Evolutionary conservation across 2,797 vertebrate genomes (phyloP), one percentile per base, ranked within the genome.

Genomic region (Sebastes cheni): DNA sequence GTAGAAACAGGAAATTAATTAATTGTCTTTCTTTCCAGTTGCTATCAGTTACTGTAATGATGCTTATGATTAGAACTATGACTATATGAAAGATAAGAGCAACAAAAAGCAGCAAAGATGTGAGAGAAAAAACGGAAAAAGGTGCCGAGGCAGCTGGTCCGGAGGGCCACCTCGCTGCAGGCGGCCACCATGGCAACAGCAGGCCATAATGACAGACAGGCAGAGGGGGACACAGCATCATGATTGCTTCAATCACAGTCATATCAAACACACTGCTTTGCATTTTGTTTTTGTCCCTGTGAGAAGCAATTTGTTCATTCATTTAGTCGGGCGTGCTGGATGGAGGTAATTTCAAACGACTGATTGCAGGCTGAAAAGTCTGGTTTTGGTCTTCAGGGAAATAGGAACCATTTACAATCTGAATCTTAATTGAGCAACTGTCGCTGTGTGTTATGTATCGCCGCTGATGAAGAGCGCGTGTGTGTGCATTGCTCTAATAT

Each of bases 281-380:
- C 68, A 79, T 89, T 86, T 85, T 71, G 75, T 75, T 75, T 84
- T 86, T 58, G 34, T 77, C 59, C 39, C 9, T 16, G 23, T 18
- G 75, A 79, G 71, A 74, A 85, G 77, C 81, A 86, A 78, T 90
- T 88, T 90, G 75, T 86, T 82, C n/a, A 8, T 61, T 81, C 70
- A 46, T 75, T 89, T 76, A 52, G 50, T 34, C 65, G 1, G 8
- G 18, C 8, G 3, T 55, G 74, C 56, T 71, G 71, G 46, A 67
- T 67, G 67, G 79, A 86, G 72, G 80, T 85, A 70, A 90, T 87
- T 88, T 77, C 80, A 73, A 76, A 75, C 42, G 27, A 82, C 80
- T 83, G 82, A 87, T 88, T 88, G 84, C 61, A 56, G 86, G 25
- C 79, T 77, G 23, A 84, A 85, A 85, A 69, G 58, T 91, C 70